Percentiles rank a stretch among this genome's conserved stretches.
phyloP scores from a whole-genome alignment of 1,140 invertebrate species.

The Heliconius hermathena region DNA sequence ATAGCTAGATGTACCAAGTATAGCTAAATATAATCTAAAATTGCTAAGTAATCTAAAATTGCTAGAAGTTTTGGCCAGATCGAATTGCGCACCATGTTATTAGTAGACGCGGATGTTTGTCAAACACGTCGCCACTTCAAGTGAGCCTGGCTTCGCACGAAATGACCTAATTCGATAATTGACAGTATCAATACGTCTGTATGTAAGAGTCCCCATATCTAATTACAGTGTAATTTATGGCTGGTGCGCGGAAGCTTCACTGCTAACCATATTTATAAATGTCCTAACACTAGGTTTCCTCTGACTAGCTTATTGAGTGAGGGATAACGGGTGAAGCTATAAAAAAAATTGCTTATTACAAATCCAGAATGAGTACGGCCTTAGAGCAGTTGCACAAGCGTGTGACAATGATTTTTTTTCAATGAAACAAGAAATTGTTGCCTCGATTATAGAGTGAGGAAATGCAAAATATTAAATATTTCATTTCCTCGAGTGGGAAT shows the following conservation, averaged over 20 bases:
- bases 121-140: conserved; percentile 16
- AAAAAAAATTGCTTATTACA: too few species aligned
- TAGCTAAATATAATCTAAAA: not conserved
- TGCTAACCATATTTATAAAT: not conserved
- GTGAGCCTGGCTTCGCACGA: not conserved
- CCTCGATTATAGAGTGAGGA: too few species aligned
- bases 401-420: too few species aligned
- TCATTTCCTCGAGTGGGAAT: too few species aligned
- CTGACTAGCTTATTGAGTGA: too few species aligned
- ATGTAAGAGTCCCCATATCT: not conserved
- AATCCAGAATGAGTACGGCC: too few species aligned
- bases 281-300: too few species aligned
- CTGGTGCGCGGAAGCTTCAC: not conserved
- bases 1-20: too few species aligned
- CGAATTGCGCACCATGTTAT: not conserved
- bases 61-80: not conserved
- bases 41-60: not conserved
- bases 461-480: too few species aligned
- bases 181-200: not conserved
- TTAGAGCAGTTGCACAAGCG: too few species aligned
- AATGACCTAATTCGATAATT: conserved; percentile 1
- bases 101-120: conserved; percentile 21
- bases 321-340: too few species aligned
- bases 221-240: not conserved
- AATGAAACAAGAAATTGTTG: too few species aligned